A percentile compares a stretch with the other conserved stretches of the same genome.
phyloP scores from a whole-genome alignment of 2,888 invertebrate genomes.

The Caenorhabditis virilis region DNA sequence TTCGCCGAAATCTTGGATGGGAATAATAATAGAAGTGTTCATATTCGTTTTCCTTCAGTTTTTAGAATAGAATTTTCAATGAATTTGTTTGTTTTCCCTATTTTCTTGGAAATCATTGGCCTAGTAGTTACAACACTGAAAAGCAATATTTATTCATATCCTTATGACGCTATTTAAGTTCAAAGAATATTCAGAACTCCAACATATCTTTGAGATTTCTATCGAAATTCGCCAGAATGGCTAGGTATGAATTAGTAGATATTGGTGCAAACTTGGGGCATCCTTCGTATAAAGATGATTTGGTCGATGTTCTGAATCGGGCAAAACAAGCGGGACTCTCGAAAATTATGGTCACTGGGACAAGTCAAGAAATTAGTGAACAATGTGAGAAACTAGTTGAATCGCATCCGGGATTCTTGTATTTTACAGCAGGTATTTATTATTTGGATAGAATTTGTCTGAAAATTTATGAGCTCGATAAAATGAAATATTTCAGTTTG shows the following conservation, averaged over 20 bases:
- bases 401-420: slow-evolving; percentile 57
- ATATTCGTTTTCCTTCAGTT: not conserved
- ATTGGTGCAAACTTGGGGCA: slow-evolving; percentile 66
- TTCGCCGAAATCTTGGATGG: slow-evolving; percentile 65
- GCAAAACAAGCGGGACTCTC: slow-evolving; percentile 59
- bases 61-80: slow-evolving; percentile 5
- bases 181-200: not conserved
- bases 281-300: slow-evolving; percentile 56
- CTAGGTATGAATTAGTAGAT: slow-evolving; percentile 59
- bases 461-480: not conserved
- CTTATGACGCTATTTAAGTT: not conserved
- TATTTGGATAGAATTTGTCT: slow-evolving; percentile 3
- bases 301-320: slow-evolving; percentile 52
- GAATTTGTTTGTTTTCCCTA: not conserved
- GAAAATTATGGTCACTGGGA: slow-evolving; percentile 66
- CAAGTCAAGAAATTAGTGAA: slow-evolving; percentile 53
- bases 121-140: not conserved
- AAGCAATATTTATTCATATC: not conserved
- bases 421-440: slow-evolving; percentile 61
- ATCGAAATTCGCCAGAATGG: slow-evolving; percentile 6
- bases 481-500: too few species aligned
- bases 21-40: slow-evolving; percentile 41
- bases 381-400: slow-evolving; percentile 49
- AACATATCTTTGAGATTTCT: too few species aligned
- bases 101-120: not conserved